Conservation (phyloP, 1,140 invertebrate species). For the Cyrtorhinus lividipennis region DNA sequence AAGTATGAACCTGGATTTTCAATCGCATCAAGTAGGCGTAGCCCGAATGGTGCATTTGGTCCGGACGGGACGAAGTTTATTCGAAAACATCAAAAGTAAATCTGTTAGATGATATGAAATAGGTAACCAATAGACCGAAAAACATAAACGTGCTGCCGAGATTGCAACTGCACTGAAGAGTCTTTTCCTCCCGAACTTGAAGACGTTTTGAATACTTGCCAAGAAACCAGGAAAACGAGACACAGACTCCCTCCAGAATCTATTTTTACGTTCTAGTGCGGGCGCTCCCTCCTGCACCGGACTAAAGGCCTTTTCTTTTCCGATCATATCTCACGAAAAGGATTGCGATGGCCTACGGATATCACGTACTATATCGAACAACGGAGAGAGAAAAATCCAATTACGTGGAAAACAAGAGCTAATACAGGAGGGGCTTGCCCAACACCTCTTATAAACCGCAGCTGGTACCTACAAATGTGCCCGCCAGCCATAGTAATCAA, state of each 20-base stretch:
- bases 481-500: no score
- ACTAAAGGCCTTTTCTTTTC: no score
- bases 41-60: not conserved
- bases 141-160: not conserved
- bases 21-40: not conserved
- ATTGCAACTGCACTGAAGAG: not conserved
- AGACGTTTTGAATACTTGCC: not conserved
- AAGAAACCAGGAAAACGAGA: not conserved
- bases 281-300: no score
- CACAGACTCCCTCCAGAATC: not conserved
- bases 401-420: no score
- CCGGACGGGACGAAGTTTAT: not conserved
- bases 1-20: not conserved
- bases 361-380: no score
- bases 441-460: no score
- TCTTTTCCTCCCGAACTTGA: not conserved
- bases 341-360: no score
- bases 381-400: no score
- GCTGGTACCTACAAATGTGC: no score
- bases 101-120: not conserved
- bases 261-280: no score
- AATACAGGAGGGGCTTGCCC: no score
- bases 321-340: no score
- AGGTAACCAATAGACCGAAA: not conserved
- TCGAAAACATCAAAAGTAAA: not conserved